phyloP scores from a whole-genome alignment of 64 coral and sea anemone genomes.

The Stylophora pistillata region DNA sequence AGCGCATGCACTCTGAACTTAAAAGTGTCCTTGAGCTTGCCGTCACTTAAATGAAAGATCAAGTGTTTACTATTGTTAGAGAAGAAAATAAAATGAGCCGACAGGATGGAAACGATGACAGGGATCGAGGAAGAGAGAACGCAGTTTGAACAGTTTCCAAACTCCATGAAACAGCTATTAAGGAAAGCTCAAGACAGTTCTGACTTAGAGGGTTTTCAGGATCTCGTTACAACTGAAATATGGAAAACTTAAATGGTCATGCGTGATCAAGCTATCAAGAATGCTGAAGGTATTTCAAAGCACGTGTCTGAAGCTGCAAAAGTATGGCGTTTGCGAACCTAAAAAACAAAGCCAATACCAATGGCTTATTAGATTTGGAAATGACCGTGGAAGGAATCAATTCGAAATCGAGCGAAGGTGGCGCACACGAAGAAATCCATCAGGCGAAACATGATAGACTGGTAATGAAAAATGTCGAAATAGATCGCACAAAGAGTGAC shows the following conservation, averaged over 20 bases:
- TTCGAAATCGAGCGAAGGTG: too few species aligned
- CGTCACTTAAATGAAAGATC: background rate
- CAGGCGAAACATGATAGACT: too few species aligned
- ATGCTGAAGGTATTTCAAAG: background rate
- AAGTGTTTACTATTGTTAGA: background rate
- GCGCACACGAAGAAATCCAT: too few species aligned
- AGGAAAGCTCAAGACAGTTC: background rate
- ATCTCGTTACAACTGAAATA: background rate
- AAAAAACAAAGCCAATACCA: too few species aligned
- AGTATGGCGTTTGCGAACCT: too few species aligned
- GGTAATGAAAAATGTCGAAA: background rate
- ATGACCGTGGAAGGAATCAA: too few species aligned
- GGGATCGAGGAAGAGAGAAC: background rate
- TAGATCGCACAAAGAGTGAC: background rate
- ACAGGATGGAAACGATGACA: background rate
- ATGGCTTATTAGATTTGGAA: too few species aligned
- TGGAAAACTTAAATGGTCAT: background rate
- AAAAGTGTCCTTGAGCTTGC: background rate
- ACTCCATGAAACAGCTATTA: background rate
- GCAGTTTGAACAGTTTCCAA: slow-evolving; percentile 8
- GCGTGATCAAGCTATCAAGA: background rate
- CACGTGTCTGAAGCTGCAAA: slow-evolving; percentile 2
- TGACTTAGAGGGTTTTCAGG: background rate
- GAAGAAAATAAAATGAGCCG: background rate
- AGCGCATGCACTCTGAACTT: background rate